Percentiles rank a stretch among this genome's conserved stretches.
phyloP scores from a whole-genome alignment of 2,797 vertebrate species.

The Salarias fasciatus region DNA sequence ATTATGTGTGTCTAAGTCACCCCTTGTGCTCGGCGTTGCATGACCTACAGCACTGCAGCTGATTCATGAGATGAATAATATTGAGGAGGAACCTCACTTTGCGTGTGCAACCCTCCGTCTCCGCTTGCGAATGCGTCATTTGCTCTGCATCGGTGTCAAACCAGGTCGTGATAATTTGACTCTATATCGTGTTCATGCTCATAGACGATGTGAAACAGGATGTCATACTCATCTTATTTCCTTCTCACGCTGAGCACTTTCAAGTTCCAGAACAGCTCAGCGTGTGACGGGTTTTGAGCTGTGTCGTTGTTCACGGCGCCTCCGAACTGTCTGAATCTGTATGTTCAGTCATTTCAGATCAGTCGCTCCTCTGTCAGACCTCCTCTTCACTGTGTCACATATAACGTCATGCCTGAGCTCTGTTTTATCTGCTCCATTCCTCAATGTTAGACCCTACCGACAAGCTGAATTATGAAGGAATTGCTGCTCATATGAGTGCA shows the following conservation, averaged over 20 bases:
- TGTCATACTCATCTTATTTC: slow-evolving; percentile 3
- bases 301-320: too few species aligned
- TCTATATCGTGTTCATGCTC: neutral
- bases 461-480: too few species aligned
- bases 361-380: too few species aligned
- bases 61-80: neutral
- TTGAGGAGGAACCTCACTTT: neutral
- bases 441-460: too few species aligned
- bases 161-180: slow-evolving; percentile 13
- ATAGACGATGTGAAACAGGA: slow-evolving; percentile 31
- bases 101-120: neutral
- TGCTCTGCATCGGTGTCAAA: slow-evolving; percentile 2
- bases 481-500: neutral
- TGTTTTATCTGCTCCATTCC: too few species aligned
- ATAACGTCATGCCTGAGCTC: too few species aligned
- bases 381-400: too few species aligned
- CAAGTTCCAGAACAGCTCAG: neutral
- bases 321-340: too few species aligned
- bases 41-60: neutral
- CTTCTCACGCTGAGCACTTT: neutral
- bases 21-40: too few species aligned
- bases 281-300: too few species aligned
- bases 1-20: neutral
- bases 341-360: too few species aligned
- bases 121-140: neutral